Evolutionary conservation across 2,797 vertebrate species (phyloP), one percentile per base, ranked within the genome.

Genomic region (Salarias fasciatus): DNA sequence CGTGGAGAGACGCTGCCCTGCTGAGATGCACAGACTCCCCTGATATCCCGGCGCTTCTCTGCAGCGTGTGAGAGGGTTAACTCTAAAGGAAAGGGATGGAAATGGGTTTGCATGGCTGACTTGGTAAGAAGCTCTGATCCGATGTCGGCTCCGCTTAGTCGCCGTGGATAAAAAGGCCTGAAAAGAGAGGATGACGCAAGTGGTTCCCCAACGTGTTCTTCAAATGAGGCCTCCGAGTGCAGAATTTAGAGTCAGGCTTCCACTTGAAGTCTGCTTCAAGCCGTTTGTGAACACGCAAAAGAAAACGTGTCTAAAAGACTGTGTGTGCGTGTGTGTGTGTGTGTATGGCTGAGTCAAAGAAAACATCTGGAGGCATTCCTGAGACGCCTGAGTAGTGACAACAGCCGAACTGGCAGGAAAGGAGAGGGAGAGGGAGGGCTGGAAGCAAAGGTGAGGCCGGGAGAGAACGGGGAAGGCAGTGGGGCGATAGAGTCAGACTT

Each of bases 301-400:
- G 70, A 80, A 83, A 84, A 65, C 47, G 65, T 53, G 53, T 68
- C 33, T 14, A 54, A 14, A 29, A 53, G 46, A 57, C 37, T 37
- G 11, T 54, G 45, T 44, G 52, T 37, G 11, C 53, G 45, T 44
- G 52, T 37, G 11, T 54, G 45, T 44, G 52, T 37, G 11, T 54
- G 45, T 44, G 52, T 48, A 36, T 53, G 57, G 50, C 60, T 80
- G 81, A 87, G 71, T 86, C 81, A 60, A 66, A 59, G 72, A 87
- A 80, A 89, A 89, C 88, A 89, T 88, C 84, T 89, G 86, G 74
- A 86, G 71, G 74, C 85, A 91, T 90, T 90, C 86, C 86, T 87
- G 65, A 82, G 68, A 89, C 47, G 79, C 77, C 74, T 67, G 79
- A 85, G 63, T 35, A 51, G 56, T 91, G 89, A 91, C 82, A 75